Evolutionary conservation across 2,797 vertebrate species (phyloP), one percentile per base, ranked within the genome.

Genomic region (Sandelia bainsii): DNA sequence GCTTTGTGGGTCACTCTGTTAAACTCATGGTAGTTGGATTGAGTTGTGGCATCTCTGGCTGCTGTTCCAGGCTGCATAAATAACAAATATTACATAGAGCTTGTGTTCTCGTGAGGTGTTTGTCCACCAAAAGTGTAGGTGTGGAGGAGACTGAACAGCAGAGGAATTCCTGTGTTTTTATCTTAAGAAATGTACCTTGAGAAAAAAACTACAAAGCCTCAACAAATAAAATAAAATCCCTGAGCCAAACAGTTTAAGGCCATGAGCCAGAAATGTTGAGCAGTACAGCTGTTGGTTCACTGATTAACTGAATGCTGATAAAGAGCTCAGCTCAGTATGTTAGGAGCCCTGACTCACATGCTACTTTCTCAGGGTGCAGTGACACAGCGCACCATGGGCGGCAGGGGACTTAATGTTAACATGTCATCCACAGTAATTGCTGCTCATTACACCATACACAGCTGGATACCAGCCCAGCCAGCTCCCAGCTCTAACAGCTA

Each of bases 391-490:
- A 67, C 58, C 25, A 11, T 22, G 29, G 12, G 58, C 37, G 40
- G 53, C 69, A 34, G 50, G 72, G 51, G 67, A 50, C 58, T 48
- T 56, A 56, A 77, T 79, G 73, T 60, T 75, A 72, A 72, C 57
- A 75, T 82, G 69, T 77, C 77, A 87, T 59, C 34, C 73, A 61
- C 64, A 76, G 58, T 80, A 84, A 82, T 82, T 81, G 62, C 74
- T 49, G 73, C 70, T 83, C 49, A 79, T 77, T 84, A 75, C 62
- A 22, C 37, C 44, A 66, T 40, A 46, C 72, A 59, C 51, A 83
- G 77, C 53, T 78, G 79, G 77, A 80, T 62, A 78, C 2, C 7
- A 50, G 66, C 66, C 70, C 16, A 14, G 40, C 42, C 39, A 37
- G 60, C 53, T 42, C 64, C 13, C 70, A 6, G 34, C 17, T 58